A percentile compares a stretch with the other conserved stretches of the same genome.
phyloP scores from a whole-genome alignment of 2,113 vertebrate genomes.

The Porphyrio hochstetteri region DNA sequence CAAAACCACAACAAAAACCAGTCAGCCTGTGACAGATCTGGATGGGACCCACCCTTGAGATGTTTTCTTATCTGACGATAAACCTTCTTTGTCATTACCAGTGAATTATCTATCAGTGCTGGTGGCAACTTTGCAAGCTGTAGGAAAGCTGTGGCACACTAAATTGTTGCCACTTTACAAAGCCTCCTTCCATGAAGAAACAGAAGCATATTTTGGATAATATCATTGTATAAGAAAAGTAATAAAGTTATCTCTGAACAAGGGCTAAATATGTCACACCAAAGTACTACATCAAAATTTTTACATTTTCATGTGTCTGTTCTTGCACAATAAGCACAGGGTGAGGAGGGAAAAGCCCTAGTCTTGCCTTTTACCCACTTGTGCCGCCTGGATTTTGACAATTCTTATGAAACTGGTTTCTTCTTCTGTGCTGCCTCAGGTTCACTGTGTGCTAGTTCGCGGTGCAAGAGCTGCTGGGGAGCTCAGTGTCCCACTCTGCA shows the following conservation, averaged over 20 bases:
- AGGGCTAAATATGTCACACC: background rate
- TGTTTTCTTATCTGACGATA: background rate
- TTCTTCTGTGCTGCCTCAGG: background rate
- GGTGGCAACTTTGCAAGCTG: background rate
- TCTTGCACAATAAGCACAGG: background rate
- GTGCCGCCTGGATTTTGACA: background rate
- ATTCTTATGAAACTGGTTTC: background rate
- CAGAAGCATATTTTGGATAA: background rate
- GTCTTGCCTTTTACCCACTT: conserved; percentile 7
- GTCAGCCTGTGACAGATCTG: background rate
- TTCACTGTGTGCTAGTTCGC: background rate
- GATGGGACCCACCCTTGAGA: background rate
- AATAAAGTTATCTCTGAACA: background rate
- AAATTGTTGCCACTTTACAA: background rate
- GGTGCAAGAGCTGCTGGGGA: background rate
- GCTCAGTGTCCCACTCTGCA: background rate
- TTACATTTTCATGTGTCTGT: background rate
- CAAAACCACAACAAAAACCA: background rate
- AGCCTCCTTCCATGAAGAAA: background rate
- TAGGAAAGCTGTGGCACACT: background rate
- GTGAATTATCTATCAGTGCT: background rate
- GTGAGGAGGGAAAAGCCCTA: background rate
- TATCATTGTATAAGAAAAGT: background rate
- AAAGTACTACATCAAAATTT: background rate
- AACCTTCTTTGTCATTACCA: background rate